Evolutionary conservation across 2,113 vertebrate species (phyloP), one percentile per base, ranked within the genome.

Genomic region (Rhinoderma darwinii): DNA sequence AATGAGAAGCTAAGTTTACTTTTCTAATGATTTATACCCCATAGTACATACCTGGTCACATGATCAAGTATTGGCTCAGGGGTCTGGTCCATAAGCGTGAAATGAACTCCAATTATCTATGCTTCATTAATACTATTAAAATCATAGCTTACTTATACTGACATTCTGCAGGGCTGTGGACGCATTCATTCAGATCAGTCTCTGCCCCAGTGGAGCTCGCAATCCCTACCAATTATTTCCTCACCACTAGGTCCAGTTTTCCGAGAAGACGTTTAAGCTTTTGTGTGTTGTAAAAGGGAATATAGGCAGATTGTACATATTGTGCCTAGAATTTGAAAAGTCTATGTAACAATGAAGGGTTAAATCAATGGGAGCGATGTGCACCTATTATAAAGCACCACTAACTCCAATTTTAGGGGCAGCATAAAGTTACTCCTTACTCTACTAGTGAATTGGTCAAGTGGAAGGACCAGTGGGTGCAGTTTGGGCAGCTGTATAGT

Each of bases 141-240:
- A 41, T 72, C 68, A 41, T 41, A 41, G 37, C 68, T 72, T 72
- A 41, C 37, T 25, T 39, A 72, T 72, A 41, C 35, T 72, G 68
- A 72, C 37, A 72, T 72, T 72, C 68, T 72, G 68, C 68, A 72
- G 68, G 32, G 68, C 68, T 39, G 68, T 72, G 68, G 18, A 11
- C 12, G 2, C 37, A 72, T 22, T 70, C 61, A 66, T 14, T 30
- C 6, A 35, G 10, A 72, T 72, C 68, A 39, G 10, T 20, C 68
- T 25, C 17, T 39, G 35, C 35, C 35, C 68, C 20, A 25, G 68
- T 41, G 37, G 20, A 41, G 35, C 20, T 41, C 11, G 12, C 68
- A 25, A 72, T 25, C 20, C 41, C 68, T 72, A 25, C 32, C 37
- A 11, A 41, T 72, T 41, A 39, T 72, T 72, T 72, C 68, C 68